Evolutionary conservation across 2,888 invertebrate species (phyloP).

Genomic region (Panzeria rudis): DNA sequence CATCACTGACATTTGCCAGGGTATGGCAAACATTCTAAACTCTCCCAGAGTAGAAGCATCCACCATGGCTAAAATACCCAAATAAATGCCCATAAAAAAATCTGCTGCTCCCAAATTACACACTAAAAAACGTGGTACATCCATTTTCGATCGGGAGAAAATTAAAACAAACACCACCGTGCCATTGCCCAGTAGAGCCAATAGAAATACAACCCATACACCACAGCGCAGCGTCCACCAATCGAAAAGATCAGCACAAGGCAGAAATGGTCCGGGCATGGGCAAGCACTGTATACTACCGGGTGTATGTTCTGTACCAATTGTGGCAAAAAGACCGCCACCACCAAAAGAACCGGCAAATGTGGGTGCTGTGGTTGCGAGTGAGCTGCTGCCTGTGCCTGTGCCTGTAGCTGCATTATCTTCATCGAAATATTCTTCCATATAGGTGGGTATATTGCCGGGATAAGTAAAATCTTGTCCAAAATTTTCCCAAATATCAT

Average conservation of each 20-base stretch:
- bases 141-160: constrained; percentile 96
- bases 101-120: constrained; percentile 98
- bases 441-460: constrained; percentile 88
- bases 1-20: constrained; percentile 97
- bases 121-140: constrained; percentile 97
- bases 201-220: constrained; percentile 98
- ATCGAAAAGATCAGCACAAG: constrained; percentile 97
- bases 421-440: constrained; percentile 90
- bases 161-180: constrained; percentile 97
- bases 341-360: constrained; percentile 74
- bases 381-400: constrained; percentile 59
- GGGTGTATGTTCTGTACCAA: constrained; percentile 79
- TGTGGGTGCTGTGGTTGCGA: constrained; percentile 54
- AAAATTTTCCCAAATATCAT: constrained; percentile 88
- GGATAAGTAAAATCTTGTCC: constrained; percentile 89
- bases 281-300: constrained; percentile 89
- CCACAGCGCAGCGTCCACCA: constrained; percentile 99
- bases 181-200: constrained; percentile 97
- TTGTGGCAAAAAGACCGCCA: constrained; percentile 80
- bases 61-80: constrained; percentile 96
- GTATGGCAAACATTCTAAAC: constrained; percentile 97
- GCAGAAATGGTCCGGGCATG: constrained; percentile 95
- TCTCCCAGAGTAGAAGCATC: constrained; percentile 98
- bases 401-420: constrained; percentile 78
- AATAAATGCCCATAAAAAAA: constrained; percentile 98